A percentile compares a stretch with the other conserved stretches of the same genome.
Evolutionary conservation across 2,797 vertebrate species (phyloP).

Genomic region (Lepilemur ruficaudatus): DNA sequence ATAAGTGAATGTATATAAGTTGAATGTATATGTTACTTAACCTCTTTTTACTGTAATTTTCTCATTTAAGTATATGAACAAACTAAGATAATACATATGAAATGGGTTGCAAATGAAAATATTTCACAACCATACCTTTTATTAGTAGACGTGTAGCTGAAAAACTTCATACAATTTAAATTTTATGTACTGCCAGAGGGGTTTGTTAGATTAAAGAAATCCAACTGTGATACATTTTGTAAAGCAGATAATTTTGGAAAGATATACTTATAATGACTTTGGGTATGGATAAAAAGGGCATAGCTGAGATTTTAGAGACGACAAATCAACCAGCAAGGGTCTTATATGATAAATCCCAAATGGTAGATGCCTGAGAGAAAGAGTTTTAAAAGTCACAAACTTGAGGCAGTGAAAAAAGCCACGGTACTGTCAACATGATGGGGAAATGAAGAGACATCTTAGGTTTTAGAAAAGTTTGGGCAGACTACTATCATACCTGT

Average conservation of each 20-base stretch:
- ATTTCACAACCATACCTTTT: neutral
- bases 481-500: neutral
- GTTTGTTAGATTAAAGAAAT: slow-evolving; percentile 47
- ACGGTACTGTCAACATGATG: neutral
- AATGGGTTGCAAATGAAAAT: neutral
- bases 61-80: neutral
- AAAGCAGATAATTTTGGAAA: slow-evolving; percentile 37
- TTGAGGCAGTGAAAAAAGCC: neutral
- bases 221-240: neutral
- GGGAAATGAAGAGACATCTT: neutral
- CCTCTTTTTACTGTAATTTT: neutral
- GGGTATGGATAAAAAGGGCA: neutral
- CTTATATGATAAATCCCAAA: neutral
- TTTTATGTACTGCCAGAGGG: neutral
- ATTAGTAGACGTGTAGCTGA: neutral
- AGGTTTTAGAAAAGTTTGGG: neutral
- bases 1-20: neutral
- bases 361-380: neutral
- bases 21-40: neutral
- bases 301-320: neutral
- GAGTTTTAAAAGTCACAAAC: neutral
- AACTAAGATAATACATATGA: slow-evolving; percentile 18
- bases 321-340: neutral
- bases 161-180: neutral
- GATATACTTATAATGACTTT: neutral